Conservation (phyloP, 2,888 invertebrate genomes). For the Orthosia cruda region DNA sequence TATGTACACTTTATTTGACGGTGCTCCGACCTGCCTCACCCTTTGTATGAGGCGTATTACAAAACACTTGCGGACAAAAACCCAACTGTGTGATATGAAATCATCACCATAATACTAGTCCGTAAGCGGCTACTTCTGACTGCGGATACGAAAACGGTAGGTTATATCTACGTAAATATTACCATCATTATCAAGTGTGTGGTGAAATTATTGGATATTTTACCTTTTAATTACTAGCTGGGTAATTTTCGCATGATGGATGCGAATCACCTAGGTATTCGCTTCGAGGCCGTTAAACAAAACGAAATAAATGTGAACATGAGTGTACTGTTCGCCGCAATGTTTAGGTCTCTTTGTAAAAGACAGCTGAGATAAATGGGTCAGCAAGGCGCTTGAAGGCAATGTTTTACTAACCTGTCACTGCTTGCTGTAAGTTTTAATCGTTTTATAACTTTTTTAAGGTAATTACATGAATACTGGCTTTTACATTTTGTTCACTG, state of each 20-base stretch:
- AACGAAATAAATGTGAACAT: constrained; percentile 42
- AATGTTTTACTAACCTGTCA: constrained; percentile 40
- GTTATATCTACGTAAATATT: neutral
- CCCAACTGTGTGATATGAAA: constrained; percentile 17
- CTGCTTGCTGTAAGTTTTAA: constrained; percentile 17
- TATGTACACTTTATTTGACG: constrained; percentile 88
- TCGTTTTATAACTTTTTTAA: neutral
- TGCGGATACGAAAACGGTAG: neutral
- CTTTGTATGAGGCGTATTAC: constrained; percentile 63
- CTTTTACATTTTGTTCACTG: neutral
- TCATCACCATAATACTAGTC: constrained; percentile 1
- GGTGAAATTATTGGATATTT: neutral
- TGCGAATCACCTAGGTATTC: neutral
- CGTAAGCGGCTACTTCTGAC: constrained; percentile 4
- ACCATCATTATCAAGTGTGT: neutral
- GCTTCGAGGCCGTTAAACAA: constrained; percentile 13
- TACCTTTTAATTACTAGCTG: neutral
- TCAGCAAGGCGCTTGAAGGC: constrained; percentile 44
- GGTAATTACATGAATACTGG: neutral
- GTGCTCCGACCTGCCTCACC: constrained; percentile 72
- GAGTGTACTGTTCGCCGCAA: constrained; percentile 36
- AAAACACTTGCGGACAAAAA: constrained; percentile 50
- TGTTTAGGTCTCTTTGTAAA: constrained; percentile 57
- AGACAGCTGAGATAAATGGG: constrained; percentile 59
- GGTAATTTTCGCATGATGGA: neutral